A percentile compares a stretch with the other conserved stretches of the same genome.
Conservation (phyloP, 2,888 invertebrate genomes). For the Nymphalis urticae region DNA sequence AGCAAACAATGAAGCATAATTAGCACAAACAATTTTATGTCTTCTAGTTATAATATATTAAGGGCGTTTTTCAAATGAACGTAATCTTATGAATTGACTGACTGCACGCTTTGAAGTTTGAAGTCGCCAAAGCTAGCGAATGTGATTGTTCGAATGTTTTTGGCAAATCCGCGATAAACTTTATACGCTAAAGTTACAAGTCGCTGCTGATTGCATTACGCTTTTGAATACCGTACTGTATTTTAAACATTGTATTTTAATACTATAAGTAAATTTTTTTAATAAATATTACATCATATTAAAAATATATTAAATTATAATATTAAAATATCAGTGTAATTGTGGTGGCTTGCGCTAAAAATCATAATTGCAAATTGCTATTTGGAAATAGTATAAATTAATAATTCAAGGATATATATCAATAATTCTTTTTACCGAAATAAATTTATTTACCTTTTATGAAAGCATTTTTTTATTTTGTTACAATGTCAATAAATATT, state of each 20-base stretch:
- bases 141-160: constrained; percentile 32
- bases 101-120: constrained; percentile 33
- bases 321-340: too few relatives aligned
- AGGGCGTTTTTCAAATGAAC: constrained; percentile 1
- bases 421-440: too few relatives aligned
- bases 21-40: not conserved
- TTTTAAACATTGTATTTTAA: not conserved
- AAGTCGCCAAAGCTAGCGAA: constrained; percentile 20
- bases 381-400: too few relatives aligned
- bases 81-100: constrained; percentile 1
- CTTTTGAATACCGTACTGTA: constrained; percentile 11
- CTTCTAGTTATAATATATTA: not conserved
- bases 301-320: too few relatives aligned
- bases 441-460: too few relatives aligned
- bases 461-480: too few relatives aligned
- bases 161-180: constrained; percentile 22
- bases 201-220: constrained; percentile 21
- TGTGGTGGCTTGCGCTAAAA: too few relatives aligned
- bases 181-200: constrained; percentile 17
- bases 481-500: not conserved
- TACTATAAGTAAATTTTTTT: not conserved
- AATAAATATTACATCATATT: too few relatives aligned
- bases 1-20: not conserved
- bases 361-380: too few relatives aligned
- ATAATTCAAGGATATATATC: too few relatives aligned